phyloP scores from a whole-genome alignment of 2,888 invertebrate genomes.

The Trisateles emortualis region DNA sequence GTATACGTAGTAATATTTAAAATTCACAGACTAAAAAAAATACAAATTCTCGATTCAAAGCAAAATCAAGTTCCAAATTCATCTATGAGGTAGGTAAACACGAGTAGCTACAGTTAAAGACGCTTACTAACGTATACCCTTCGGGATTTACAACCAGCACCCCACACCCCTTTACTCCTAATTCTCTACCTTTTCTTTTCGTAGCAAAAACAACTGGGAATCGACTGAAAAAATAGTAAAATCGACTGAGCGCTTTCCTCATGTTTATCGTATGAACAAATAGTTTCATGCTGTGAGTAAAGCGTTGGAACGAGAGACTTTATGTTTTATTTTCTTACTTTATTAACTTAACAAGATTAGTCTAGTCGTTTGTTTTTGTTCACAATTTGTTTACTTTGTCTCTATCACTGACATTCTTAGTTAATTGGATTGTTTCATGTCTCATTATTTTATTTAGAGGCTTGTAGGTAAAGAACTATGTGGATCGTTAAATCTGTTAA shows the following conservation, averaged over 20 bases:
- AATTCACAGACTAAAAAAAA: background rate
- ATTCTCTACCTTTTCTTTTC: slow-evolving; percentile 48
- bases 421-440: background rate
- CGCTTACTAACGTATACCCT: slow-evolving; percentile 47
- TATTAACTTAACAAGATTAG: slow-evolving; percentile 11
- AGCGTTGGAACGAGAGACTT: slow-evolving; percentile 10
- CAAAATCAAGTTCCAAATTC: slow-evolving; percentile 38
- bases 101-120: slow-evolving; percentile 40
- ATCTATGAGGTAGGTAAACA: slow-evolving; percentile 28
- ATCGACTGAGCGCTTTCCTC: slow-evolving; percentile 32
- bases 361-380: slow-evolving; percentile 2
- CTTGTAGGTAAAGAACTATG: too few species aligned
- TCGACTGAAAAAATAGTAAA: slow-evolving; percentile 43
- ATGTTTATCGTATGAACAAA: slow-evolving; percentile 36
- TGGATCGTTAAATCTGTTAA: too few species aligned
- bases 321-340: slow-evolving; percentile 6
- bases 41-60: slow-evolving; percentile 14
- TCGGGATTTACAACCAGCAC: slow-evolving; percentile 47
- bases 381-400: background rate
- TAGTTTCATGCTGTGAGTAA: slow-evolving; percentile 21
- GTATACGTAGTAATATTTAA: too few species aligned
- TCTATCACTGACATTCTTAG: background rate
- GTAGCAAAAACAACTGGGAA: slow-evolving; percentile 45
- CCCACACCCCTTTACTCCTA: slow-evolving; percentile 49
- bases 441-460: slow-evolving; percentile 1